Conservation (phyloP, 1,140 invertebrate species). For the Solenopsis invicta region DNA sequence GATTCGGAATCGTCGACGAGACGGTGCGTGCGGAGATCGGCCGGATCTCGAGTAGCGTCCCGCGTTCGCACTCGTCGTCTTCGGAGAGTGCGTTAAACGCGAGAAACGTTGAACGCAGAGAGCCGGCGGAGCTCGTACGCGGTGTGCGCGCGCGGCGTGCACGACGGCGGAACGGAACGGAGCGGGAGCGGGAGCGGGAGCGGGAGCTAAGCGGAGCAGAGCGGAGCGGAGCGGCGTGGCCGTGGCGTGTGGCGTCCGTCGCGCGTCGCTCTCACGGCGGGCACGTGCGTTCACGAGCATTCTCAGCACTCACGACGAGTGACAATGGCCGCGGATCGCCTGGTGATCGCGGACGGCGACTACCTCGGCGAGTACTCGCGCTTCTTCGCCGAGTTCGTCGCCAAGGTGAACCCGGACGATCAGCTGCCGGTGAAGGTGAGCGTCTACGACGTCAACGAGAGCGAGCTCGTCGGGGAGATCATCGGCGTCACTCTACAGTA, state of each 20-base stretch:
- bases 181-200: too few species aligned
- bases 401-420: constrained; percentile 90
- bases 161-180: too few species aligned
- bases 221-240: background rate
- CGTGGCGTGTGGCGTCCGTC: constrained; percentile 1
- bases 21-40: background rate
- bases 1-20: background rate
- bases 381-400: constrained; percentile 91
- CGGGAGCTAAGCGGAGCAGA: too few species aligned
- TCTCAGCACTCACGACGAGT: too few species aligned
- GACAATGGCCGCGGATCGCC: too few species aligned
- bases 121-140: too few species aligned
- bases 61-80: too few species aligned
- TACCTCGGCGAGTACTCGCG: constrained; percentile 90
- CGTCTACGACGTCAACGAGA: constrained; percentile 89
- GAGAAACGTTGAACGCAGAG: too few species aligned
- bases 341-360: constrained; percentile 86
- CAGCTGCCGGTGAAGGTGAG: constrained; percentile 91
- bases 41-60: too few species aligned
- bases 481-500: constrained; percentile 93
- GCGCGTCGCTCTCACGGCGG: background rate
- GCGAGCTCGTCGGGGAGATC: constrained; percentile 92
- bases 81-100: too few species aligned
- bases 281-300: too few species aligned
- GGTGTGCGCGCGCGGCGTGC: too few species aligned